A percentile compares a stretch with the other conserved stretches of the same genome.
phyloP scores from a whole-genome alignment of 1,140 invertebrate genomes.

The Galendromus occidentalis region DNA sequence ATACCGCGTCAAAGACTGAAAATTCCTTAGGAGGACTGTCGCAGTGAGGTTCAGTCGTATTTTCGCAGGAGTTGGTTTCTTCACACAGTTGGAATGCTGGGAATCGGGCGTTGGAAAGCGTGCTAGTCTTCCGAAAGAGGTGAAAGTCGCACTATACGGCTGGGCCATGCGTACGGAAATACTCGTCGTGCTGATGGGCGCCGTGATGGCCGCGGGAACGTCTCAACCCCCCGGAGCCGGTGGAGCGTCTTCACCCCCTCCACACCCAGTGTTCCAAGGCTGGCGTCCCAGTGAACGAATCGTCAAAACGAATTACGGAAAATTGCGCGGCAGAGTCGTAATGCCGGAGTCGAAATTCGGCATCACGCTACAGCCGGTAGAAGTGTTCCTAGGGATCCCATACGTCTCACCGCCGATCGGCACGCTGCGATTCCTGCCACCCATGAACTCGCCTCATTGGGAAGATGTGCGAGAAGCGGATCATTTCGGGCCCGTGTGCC shows the following conservation, averaged over 20 bases:
- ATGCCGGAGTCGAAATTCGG: constrained; percentile 12
- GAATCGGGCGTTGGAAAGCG: no score
- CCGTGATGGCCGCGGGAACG: background rate
- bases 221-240: background rate
- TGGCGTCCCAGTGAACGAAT: constrained; percentile 33
- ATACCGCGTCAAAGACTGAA: no score
- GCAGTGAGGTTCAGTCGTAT: no score
- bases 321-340: constrained; percentile 28
- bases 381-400: constrained; percentile 41
- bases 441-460: constrained; percentile 44
- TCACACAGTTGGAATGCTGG: no score
- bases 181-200: background rate
- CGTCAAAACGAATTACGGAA: constrained; percentile 37
- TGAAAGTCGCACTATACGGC: no score
- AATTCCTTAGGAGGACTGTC: no score
- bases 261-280: background rate
- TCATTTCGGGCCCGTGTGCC: constrained; percentile 50
- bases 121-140: background rate
- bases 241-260: background rate
- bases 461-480: constrained; percentile 50
- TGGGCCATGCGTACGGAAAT: background rate
- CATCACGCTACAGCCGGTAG: constrained; percentile 24
- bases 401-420: constrained; percentile 54
- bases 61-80: no score
- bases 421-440: constrained; percentile 44